Conservation (phyloP, 2,888 invertebrate genomes). For the Synanthedon myopaeformis region DNA sequence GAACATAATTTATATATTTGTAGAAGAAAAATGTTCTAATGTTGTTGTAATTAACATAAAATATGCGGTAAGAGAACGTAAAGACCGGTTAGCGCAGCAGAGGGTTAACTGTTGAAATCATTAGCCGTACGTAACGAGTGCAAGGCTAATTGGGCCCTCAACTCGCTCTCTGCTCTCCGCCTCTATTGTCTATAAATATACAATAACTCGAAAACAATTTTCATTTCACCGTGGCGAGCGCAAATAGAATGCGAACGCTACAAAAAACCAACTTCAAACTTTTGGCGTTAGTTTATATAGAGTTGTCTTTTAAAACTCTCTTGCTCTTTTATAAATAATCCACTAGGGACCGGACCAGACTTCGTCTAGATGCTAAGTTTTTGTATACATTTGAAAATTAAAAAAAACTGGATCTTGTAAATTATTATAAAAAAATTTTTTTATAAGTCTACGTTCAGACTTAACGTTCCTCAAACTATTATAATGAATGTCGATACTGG, state of each 20-base stretch:
- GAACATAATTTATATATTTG: no score
- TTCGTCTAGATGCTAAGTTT: background rate
- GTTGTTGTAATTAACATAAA: background rate
- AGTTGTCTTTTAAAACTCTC: background rate
- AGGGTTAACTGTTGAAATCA: conserved; percentile 1
- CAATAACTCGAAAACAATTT: background rate
- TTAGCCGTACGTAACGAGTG: background rate
- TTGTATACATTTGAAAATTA: no score
- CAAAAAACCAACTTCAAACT: background rate
- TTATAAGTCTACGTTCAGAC: no score
- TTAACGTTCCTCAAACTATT: no score
- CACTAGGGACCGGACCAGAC: background rate
- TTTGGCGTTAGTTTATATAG: background rate
- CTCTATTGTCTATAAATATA: background rate
- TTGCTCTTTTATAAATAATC: background rate
- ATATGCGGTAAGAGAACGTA: no score
- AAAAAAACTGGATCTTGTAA: no score
- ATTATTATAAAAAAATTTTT: no score
- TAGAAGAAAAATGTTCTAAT: conserved; percentile 1
- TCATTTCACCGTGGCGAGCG: background rate
- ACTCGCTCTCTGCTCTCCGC: background rate
- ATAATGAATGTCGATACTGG: no score
- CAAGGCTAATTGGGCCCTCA: conserved; percentile 1
- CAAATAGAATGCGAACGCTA: background rate
- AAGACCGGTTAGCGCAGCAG: no score